phyloP scores from a whole-genome alignment of 2,113 vertebrate species.

The Pantherophis guttatus region DNA sequence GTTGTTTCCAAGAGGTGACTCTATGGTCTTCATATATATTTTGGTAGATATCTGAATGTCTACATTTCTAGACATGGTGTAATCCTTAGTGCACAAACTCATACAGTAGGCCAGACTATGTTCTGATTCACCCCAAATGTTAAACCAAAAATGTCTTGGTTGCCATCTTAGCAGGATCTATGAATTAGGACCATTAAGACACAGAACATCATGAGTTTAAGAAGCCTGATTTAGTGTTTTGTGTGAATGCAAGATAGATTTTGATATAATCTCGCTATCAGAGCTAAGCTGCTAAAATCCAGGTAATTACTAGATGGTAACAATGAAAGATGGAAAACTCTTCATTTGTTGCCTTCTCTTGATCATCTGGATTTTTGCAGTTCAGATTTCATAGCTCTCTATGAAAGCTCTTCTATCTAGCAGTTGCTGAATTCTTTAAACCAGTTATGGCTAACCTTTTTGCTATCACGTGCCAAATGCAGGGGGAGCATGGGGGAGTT shows the following conservation, averaged over 20 bases:
- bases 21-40: not conserved
- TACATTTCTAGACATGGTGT: not conserved
- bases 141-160: not conserved
- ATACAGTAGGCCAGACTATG: not conserved
- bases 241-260: not conserved
- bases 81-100: not conserved
- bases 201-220: not conserved
- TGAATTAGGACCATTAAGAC: not conserved
- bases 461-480: too few relatives aligned
- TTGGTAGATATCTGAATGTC: not conserved
- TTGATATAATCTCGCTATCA: not conserved
- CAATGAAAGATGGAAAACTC: not conserved
- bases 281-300: not conserved
- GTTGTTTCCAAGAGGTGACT: not conserved
- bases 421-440: not conserved
- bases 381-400: not conserved
- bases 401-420: too few relatives aligned
- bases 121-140: not conserved
- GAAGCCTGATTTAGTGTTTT: not conserved
- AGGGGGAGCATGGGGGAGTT: too few relatives aligned
- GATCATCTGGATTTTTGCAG: not conserved
- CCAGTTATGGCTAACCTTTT: not conserved
- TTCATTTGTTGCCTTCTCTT: not conserved
- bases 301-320: not conserved
- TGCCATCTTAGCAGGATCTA: not conserved